phyloP scores from a whole-genome alignment of 1,140 invertebrate species.

The Drosophila arizonae region DNA sequence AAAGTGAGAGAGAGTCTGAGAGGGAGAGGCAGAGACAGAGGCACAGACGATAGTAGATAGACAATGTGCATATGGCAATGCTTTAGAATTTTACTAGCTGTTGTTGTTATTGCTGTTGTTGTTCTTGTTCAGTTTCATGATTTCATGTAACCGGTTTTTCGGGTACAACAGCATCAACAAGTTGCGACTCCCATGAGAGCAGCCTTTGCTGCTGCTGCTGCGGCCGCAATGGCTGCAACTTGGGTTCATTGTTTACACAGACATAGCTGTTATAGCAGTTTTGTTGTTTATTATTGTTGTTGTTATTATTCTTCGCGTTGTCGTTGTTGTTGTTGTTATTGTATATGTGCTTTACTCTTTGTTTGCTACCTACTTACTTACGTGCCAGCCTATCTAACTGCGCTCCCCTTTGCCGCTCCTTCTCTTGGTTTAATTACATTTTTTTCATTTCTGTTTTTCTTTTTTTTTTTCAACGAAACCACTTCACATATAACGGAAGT shows the following conservation, averaged over 20 bases:
- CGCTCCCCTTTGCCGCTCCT: slow-evolving; percentile 5
- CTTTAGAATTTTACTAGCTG: slow-evolving; percentile 59
- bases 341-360: slow-evolving; percentile 47
- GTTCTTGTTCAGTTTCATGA: slow-evolving; percentile 61
- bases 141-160: slow-evolving; percentile 71
- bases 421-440: slow-evolving; percentile 72
- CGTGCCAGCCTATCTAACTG: slow-evolving; percentile 16
- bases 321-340: slow-evolving; percentile 21
- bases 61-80: slow-evolving; percentile 44
- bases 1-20: slow-evolving; percentile 8
- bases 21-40: slow-evolving; percentile 7
- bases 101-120: no score
- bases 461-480: slow-evolving; percentile 53
- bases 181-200: slow-evolving; percentile 65
- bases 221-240: slow-evolving; percentile 36
- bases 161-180: slow-evolving; percentile 53
- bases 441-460: slow-evolving; percentile 53
- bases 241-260: slow-evolving; percentile 51
- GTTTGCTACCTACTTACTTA: slow-evolving; percentile 40
- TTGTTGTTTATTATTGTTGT: slow-evolving; percentile 33
- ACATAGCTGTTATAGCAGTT: slow-evolving; percentile 19
- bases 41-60: slow-evolving; percentile 30
- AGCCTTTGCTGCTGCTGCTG: slow-evolving; percentile 22
- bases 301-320: not conserved
- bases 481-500: slow-evolving; percentile 72